Base-by-base conservation (phyloP, 1,140 invertebrate species). In the Panagrolaimus sp. region DNA sequence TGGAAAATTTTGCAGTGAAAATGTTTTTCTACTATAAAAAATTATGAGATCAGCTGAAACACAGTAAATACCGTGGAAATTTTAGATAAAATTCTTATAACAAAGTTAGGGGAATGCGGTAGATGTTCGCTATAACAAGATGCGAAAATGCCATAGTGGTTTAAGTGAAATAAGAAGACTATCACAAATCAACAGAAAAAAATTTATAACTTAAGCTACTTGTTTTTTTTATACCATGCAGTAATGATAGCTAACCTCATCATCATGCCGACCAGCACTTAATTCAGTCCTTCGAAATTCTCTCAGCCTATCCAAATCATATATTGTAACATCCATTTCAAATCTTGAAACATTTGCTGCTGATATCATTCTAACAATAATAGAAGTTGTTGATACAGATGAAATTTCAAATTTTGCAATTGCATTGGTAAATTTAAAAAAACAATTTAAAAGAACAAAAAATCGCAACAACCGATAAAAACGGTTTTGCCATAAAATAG, bases 331-430 rank as follows among this genome's bases (percentile, higher is more conserved):
- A 16, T 57, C 27, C 51, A 57, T 57, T 9, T 57, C 51, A 13
- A 23, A 57, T 57, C 51, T 20, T 2, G 51, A 25, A 9, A 57
- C 51, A 57, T 57, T 57, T 13, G 51, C 51, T 20, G 51, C 51
- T 25, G 51, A 57, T 20, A 57, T 57, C 51, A 57, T 57, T 25
- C 51, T 20, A 25, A 57, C 51, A 25, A 57, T 27, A n/a, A 57
- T 57, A 11, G 20, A 25, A 11, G 51, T 25, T 25, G 51, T 57
- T 11, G 51, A 57, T n/a, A 27, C 51, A 2, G 51, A 57, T 25
- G 51, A 25, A 27, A 57, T 8, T 57, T 57, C 51, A 27, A 57
- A 57, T 25, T 27, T 20, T 20, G 51, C 51, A n/a, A 57, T 57
- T n/a, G 14, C 51, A 20, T 11, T 16, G 11, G 51, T 25, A 4